These are phyloP conservation scores for Drosophila rufa DNA, from an alignment of 1,140 invertebrate species.

Conservation along the genomic window DNA sequence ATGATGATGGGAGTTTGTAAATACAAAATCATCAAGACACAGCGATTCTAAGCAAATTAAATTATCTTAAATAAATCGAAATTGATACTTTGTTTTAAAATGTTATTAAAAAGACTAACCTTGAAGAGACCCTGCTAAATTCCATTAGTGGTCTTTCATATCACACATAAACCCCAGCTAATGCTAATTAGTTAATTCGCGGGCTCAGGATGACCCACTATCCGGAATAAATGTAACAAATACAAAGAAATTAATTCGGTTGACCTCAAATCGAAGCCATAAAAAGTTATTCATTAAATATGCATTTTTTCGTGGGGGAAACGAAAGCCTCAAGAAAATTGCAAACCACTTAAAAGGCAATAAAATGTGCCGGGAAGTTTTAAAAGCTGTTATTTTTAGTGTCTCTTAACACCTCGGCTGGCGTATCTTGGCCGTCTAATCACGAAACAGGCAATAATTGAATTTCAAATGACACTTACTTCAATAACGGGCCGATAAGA, in stretches of 20 bases:
- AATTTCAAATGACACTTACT: slow-evolving; percentile 65
- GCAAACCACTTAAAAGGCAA: slow-evolving; percentile 29
- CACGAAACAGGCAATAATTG: slow-evolving; percentile 51
- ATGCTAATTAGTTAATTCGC: slow-evolving; percentile 2
- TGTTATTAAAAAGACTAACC: too few relatives aligned
- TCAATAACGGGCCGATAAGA: slow-evolving; percentile 63
- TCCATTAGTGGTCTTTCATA: neutral
- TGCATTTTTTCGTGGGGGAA: neutral
- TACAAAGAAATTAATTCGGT: slow-evolving; percentile 8
- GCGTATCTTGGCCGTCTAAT: slow-evolving; percentile 32
- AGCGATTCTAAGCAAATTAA: neutral
- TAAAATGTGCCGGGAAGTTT: slow-evolving; percentile 11
- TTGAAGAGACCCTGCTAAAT: neutral
- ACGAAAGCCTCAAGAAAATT: slow-evolving; percentile 9
- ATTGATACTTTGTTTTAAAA: neutral
- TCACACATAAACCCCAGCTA: neutral
- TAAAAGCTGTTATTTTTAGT: slow-evolving; percentile 32
- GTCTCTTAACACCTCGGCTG: slow-evolving; percentile 1
- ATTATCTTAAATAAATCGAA: neutral
- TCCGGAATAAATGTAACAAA: neutral
- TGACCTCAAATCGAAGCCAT: slow-evolving; percentile 9
- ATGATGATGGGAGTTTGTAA: neutral
- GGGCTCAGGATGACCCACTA: slow-evolving; percentile 11
- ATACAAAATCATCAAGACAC: neutral
- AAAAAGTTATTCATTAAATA: slow-evolving; percentile 6